phyloP scores from a whole-genome alignment of 2,797 vertebrate species.

The Chiroxiphia lanceolata region DNA sequence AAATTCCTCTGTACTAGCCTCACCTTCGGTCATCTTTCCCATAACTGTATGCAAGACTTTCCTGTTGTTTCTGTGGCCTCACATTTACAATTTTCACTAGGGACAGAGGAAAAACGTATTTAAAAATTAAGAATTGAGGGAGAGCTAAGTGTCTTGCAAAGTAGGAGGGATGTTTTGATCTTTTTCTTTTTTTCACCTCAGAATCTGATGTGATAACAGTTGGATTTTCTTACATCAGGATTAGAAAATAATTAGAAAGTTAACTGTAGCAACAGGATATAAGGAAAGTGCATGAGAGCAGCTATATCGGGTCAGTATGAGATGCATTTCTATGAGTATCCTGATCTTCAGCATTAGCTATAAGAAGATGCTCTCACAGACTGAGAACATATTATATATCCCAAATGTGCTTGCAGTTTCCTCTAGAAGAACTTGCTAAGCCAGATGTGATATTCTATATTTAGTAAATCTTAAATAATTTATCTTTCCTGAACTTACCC shows the following conservation, averaged over 20 bases:
- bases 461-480: not conserved
- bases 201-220: not conserved
- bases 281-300: not conserved
- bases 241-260: not conserved
- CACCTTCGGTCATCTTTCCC: not conserved
- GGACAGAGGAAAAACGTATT: not conserved
- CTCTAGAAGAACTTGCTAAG: not conserved
- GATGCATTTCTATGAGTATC: not conserved
- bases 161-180: not conserved
- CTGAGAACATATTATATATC: not conserved
- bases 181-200: not conserved
- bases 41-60: not conserved
- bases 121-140: not conserved
- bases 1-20: not conserved
- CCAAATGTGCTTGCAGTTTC: not conserved
- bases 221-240: not conserved
- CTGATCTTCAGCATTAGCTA: not conserved
- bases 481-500: not conserved
- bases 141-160: not conserved
- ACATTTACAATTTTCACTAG: not conserved
- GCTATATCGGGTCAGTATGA: not conserved
- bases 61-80: not conserved
- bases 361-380: not conserved
- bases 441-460: not conserved
- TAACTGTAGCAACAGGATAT: not conserved